phyloP scores from a whole-genome alignment of 2,797 vertebrate species.

The Pipistrellus pygmaeus region DNA sequence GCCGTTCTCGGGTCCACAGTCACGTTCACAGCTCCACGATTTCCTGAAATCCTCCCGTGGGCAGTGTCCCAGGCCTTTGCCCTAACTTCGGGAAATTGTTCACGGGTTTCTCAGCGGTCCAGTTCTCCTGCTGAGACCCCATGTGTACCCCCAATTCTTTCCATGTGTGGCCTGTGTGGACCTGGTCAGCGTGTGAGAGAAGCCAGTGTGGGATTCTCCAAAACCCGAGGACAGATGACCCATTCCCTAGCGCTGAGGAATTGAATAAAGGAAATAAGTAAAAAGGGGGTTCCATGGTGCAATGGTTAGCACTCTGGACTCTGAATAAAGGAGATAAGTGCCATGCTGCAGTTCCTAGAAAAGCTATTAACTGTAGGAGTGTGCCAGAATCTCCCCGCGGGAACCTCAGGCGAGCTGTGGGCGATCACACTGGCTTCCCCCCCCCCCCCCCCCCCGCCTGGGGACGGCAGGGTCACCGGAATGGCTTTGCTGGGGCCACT shows the following conservation, averaged over 20 bases:
- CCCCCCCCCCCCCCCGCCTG: neutral
- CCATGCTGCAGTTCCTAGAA: neutral
- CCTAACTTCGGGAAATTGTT: neutral
- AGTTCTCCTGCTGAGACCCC: neutral
- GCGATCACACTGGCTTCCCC: neutral
- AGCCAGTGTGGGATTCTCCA: too few species aligned
- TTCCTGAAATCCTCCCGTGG: neutral
- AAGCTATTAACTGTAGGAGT: neutral
- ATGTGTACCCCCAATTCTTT: neutral
- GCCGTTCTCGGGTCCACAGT: neutral
- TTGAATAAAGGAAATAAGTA: neutral
- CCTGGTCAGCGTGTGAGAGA: neutral
- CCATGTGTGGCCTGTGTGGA: neutral
- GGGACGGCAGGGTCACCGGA: neutral
- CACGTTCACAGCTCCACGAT: neutral
- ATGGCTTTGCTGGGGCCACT: neutral
- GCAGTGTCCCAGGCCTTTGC: neutral
- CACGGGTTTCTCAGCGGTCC: neutral
- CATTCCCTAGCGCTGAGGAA: neutral
- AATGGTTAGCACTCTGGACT: too few species aligned
- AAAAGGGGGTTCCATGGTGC: too few species aligned
- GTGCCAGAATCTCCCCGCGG: too few species aligned
- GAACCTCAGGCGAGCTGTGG: accelerated
- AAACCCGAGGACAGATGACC: neutral
- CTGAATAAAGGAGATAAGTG: neutral